These are phyloP conservation scores for Phalloptychus januarius DNA, from an alignment of 2,797 vertebrate species.

Conservation along the genomic window DNA sequence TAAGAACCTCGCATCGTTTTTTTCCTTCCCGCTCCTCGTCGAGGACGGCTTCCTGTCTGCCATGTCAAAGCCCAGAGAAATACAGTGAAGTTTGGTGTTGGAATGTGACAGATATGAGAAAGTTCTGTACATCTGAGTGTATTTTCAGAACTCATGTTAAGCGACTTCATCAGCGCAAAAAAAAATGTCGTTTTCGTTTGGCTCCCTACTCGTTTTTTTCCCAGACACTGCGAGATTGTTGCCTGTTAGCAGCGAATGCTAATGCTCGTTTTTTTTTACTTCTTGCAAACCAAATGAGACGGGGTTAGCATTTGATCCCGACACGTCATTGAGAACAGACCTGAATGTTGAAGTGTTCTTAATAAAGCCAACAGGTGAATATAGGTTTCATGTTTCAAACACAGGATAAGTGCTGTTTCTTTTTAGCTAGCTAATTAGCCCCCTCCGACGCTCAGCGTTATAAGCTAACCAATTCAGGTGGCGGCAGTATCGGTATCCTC, in stretches of 20 bases:
- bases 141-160: neutral
- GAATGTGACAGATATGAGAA: neutral
- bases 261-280: constrained; percentile 24
- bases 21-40: neutral
- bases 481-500: constrained; percentile 57
- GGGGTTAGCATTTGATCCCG: constrained; percentile 20
- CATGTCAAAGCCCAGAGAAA: neutral
- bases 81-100: neutral
- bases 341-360: constrained; percentile 76
- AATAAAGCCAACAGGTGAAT: constrained; percentile 53
- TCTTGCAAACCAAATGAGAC: constrained; percentile 53
- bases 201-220: neutral
- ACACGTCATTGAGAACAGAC: constrained; percentile 43
- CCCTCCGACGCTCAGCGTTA: constrained; percentile 61
- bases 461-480: constrained; percentile 66
- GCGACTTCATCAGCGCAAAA: neutral
- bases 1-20: neutral
- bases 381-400: constrained; percentile 32
- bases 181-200: neutral
- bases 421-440: constrained; percentile 25
- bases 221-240: constrained; percentile 27
- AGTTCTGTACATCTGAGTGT: neutral
- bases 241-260: constrained; percentile 27
- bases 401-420: constrained; percentile 42
- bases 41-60: neutral